A percentile compares a stretch with the other conserved stretches of the same genome.
These are phyloP conservation scores for Actias luna DNA, from an alignment of 2,888 invertebrate genomes.

Conservation along the genomic window DNA sequence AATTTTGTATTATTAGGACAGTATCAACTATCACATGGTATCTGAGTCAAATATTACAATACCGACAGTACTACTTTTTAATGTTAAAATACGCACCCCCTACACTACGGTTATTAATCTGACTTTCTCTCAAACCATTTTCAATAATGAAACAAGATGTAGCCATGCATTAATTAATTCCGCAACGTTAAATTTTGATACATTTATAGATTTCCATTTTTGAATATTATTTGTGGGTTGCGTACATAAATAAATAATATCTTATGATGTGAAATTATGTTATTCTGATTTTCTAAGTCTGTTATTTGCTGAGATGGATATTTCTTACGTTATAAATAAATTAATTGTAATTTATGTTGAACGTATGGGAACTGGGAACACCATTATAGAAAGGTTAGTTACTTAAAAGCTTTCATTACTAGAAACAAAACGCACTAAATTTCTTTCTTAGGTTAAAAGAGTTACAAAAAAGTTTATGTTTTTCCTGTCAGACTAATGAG, in stretches of 20 bases:
- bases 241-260: not conserved
- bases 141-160: conserved; percentile 72
- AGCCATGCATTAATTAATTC: conserved; percentile 72
- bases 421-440: too few relatives aligned
- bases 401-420: too few relatives aligned
- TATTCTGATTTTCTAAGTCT: not conserved
- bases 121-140: conserved; percentile 53
- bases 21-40: too few relatives aligned
- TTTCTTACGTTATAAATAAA: not conserved
- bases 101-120: conserved; percentile 50
- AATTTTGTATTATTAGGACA: too few relatives aligned
- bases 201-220: conserved; percentile 27
- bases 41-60: not conserved
- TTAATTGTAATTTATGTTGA: not conserved
- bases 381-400: too few relatives aligned
- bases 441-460: too few relatives aligned
- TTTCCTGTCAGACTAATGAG: too few relatives aligned
- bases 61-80: not conserved
- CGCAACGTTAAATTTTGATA: conserved; percentile 56
- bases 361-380: too few relatives aligned
- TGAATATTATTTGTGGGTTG: not conserved
- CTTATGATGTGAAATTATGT: not conserved
- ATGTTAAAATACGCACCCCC: conserved; percentile 9
- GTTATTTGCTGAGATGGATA: not conserved
- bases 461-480: too few relatives aligned